A percentile compares a stretch with the other conserved stretches of the same genome.
Conservation (phyloP, 2,888 invertebrate genomes). For the Lapara coniferarum region DNA sequence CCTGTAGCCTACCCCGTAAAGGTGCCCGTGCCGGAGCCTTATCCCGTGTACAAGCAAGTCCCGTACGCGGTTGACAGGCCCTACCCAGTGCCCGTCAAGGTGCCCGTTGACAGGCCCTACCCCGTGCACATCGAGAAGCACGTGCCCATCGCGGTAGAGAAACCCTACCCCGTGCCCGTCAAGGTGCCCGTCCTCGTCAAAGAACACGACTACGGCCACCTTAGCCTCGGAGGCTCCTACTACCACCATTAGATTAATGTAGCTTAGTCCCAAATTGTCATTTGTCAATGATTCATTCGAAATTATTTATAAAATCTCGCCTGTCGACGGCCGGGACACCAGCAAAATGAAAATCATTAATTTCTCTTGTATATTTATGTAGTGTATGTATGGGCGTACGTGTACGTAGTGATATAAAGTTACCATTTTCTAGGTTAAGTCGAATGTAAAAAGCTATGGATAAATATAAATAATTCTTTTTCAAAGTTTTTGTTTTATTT, state of each 20-base stretch:
- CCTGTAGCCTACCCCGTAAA: slow-evolving; percentile 81
- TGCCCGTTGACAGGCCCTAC: slow-evolving; percentile 86
- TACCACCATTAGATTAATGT: slow-evolving; percentile 71
- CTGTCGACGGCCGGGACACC: slow-evolving; percentile 75
- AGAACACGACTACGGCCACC: slow-evolving; percentile 50
- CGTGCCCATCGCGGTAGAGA: slow-evolving; percentile 79
- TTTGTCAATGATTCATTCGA: slow-evolving; percentile 50
- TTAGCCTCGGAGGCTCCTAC: slow-evolving; percentile 56
- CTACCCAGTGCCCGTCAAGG: slow-evolving; percentile 87
- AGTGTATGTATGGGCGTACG: slow-evolving; percentile 75
- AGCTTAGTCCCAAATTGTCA: slow-evolving; percentile 61
- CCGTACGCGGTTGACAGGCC: slow-evolving; percentile 85
- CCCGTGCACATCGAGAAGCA: slow-evolving; percentile 82
- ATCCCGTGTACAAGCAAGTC: slow-evolving; percentile 87
- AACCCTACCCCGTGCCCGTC: slow-evolving; percentile 82
- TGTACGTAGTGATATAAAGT: slow-evolving; percentile 80
- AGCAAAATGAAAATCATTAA: slow-evolving; percentile 73
- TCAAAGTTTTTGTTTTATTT: slow-evolving; percentile 49
- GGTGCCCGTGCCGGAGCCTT: slow-evolving; percentile 83
- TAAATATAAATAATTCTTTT: slow-evolving; percentile 54
- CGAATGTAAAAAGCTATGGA: slow-evolving; percentile 72
- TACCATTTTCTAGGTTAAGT: slow-evolving; percentile 78
- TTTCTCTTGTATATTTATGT: slow-evolving; percentile 76
- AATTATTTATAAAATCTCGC: slow-evolving; percentile 69
- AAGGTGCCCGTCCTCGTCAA: slow-evolving; percentile 75